Evolutionary conservation across 2,888 invertebrate species (phyloP).

Genomic region (Eupithecia subfuscata): DNA sequence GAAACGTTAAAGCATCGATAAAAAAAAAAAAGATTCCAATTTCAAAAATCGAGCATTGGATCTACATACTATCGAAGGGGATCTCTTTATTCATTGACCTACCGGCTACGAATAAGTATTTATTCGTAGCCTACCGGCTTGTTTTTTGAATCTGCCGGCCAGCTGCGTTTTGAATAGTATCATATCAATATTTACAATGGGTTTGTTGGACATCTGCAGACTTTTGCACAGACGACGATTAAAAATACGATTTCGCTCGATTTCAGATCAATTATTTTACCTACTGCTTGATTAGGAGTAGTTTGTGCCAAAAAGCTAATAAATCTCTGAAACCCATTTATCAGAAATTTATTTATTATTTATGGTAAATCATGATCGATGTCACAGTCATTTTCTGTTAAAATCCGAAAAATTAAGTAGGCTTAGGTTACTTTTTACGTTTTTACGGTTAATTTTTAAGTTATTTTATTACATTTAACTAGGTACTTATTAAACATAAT

Average conservation of each 20-base stretch:
- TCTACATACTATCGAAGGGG: neutral
- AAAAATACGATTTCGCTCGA: neutral
- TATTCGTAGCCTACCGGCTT: no score
- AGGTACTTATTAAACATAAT: neutral
- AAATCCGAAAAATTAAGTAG: no score
- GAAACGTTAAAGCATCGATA: neutral
- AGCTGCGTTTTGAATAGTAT: neutral
- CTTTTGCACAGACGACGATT: neutral
- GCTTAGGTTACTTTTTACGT: no score
- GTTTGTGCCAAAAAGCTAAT: neutral
- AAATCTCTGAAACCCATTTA: no score
- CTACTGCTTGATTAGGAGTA: neutral
- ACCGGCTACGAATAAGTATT: no score
- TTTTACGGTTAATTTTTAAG: neutral
- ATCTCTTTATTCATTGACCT: neutral
- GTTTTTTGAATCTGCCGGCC: neutral
- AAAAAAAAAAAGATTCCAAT: neutral
- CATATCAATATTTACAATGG: neutral
- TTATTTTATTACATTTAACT: neutral
- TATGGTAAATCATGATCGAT: no score
- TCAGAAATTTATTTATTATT: no score
- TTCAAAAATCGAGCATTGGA: neutral
- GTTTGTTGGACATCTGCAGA: constrained; percentile 1
- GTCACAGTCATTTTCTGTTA: no score
- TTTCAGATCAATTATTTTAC: neutral